Percentiles rank a stretch among this genome's conserved stretches.
phyloP scores from a whole-genome alignment of 2,797 vertebrate species.

The Choloepus didactylus region DNA sequence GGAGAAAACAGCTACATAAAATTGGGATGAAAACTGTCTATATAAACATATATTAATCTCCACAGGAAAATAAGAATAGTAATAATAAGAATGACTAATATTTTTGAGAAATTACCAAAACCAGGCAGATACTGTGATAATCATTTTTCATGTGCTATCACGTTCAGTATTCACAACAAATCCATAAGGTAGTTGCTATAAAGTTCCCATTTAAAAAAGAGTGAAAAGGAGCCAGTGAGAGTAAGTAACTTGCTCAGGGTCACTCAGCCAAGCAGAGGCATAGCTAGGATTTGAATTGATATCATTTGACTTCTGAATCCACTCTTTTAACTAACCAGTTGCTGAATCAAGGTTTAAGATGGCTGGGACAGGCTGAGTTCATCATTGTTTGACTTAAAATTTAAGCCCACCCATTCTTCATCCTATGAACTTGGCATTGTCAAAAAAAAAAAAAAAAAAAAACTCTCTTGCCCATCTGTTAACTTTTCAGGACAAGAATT shows the following conservation, averaged over 20 bases:
- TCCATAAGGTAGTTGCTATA: not conserved
- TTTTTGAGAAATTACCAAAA: not conserved
- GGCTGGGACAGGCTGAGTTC: not conserved
- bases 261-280: not conserved
- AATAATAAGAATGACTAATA: not conserved
- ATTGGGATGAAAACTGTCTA: not conserved
- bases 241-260: not conserved
- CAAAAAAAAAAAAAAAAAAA: not conserved
- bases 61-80: not conserved
- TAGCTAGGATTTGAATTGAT: not conserved
- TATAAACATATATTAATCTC: not conserved
- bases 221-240: not conserved
- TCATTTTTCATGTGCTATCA: not conserved
- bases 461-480: not conserved
- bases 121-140: not conserved
- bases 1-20: conserved; percentile 22
- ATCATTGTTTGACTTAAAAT: not conserved
- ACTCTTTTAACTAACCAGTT: not conserved
- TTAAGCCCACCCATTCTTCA: not conserved
- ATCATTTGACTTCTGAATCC: not conserved
- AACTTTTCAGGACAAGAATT: not conserved
- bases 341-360: not conserved
- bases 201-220: not conserved
- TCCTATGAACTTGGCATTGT: not conserved
- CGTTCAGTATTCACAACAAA: not conserved